Conservation (phyloP, 2,797 vertebrate species). For the Potorous gilbertii region DNA sequence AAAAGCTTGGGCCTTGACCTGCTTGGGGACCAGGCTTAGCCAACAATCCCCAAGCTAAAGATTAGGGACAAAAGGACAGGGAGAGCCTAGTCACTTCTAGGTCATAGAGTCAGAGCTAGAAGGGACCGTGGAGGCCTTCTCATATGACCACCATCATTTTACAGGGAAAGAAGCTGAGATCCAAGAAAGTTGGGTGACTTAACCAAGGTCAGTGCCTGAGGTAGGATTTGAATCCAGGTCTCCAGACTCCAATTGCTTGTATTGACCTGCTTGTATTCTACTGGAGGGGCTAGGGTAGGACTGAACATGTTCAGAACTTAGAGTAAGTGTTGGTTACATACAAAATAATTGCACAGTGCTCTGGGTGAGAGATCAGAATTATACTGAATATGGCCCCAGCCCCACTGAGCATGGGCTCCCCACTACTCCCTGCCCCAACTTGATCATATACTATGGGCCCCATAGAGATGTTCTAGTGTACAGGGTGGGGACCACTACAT, state of each 20-base stretch:
- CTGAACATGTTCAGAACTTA: neutral
- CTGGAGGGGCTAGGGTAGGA: neutral
- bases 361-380: neutral
- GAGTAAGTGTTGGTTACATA: neutral
- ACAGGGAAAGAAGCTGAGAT: neutral
- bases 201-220: neutral
- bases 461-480: neutral
- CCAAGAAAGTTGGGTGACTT: neutral
- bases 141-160: neutral
- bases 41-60: neutral
- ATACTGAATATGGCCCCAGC: neutral
- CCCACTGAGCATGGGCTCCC: neutral
- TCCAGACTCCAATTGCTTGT: neutral
- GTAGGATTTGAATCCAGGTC: neutral
- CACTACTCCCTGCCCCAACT: neutral
- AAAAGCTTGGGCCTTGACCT: neutral
- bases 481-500: neutral
- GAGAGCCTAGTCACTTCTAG: neutral
- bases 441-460: neutral
- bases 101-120: neutral
- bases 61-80: neutral
- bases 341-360: neutral
- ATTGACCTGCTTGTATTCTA: neutral
- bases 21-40: neutral
- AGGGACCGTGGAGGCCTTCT: neutral